Conservation (phyloP, 2,888 invertebrate genomes). For the Cloeon dipterum region DNA sequence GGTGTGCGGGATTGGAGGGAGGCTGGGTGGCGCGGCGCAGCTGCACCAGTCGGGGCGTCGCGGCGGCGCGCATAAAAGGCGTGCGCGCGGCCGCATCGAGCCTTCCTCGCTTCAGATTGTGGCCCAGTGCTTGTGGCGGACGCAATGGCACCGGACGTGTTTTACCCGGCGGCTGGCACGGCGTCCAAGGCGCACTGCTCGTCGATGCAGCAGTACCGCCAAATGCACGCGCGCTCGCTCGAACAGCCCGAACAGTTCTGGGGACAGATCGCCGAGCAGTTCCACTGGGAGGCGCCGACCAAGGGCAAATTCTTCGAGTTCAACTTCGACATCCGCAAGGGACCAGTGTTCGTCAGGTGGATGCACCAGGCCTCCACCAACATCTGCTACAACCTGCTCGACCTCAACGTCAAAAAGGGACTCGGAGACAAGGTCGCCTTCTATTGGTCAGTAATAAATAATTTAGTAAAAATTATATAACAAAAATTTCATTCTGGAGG, state of each 20-base stretch:
- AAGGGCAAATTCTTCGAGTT: slow-evolving; percentile 62
- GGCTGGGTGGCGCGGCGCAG: no score
- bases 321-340: slow-evolving; percentile 77
- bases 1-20: no score
- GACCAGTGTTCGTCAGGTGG: slow-evolving; percentile 81
- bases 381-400: slow-evolving; percentile 85
- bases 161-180: slow-evolving; percentile 6
- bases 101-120: no score
- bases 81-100: background rate
- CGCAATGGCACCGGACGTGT: slow-evolving; percentile 2
- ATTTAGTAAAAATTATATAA: no score
- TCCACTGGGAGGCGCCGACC: slow-evolving; percentile 71
- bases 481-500: no score
- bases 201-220: slow-evolving; percentile 50
- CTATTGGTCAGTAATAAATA: slow-evolving; percentile 91
- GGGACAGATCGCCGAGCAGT: slow-evolving; percentile 78
- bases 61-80: background rate
- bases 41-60: no score
- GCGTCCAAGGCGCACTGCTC: slow-evolving; percentile 26
- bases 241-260: slow-evolving; percentile 81
- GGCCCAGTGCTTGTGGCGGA: background rate
- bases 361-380: slow-evolving; percentile 90
- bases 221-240: slow-evolving; percentile 66
- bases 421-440: slow-evolving; percentile 78
- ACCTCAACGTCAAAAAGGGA: slow-evolving; percentile 74